Conservation (phyloP, 92 coral and sea anemone species). For the Bergia sp. region DNA sequence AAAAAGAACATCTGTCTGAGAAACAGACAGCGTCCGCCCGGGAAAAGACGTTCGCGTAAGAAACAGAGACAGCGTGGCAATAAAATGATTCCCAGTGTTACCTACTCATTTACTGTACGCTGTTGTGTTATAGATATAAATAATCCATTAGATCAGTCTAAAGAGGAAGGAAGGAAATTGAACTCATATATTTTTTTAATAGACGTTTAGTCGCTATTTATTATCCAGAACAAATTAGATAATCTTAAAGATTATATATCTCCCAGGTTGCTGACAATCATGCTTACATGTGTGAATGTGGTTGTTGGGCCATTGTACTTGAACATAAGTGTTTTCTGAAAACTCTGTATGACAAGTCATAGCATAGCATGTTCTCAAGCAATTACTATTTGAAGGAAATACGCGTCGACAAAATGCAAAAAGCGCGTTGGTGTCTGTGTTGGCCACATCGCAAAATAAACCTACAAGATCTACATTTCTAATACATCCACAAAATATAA, state of each 20-base stretch:
- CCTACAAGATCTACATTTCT: no score
- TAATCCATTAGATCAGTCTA: not conserved
- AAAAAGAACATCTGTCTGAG: no score
- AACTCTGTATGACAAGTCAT: not conserved
- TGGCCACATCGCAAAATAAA: no score
- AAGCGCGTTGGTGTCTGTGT: no score
- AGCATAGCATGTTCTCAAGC: not conserved
- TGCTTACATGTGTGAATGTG: not conserved
- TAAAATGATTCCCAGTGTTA: not conserved
- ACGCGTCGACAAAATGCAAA: no score
- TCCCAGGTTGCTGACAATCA: not conserved
- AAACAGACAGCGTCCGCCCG: no score
- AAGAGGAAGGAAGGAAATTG: not conserved
- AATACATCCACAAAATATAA: no score
- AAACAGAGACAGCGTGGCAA: no score
- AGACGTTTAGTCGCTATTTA: not conserved
- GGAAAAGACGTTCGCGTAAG: no score
- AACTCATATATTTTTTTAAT: not conserved
- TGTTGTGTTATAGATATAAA: not conserved
- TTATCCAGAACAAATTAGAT: no score
- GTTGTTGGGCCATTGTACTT: no score
- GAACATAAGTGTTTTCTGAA: not conserved
- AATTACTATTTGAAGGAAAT: no score
- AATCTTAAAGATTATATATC: not conserved
- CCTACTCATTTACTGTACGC: not conserved